Base-by-base conservation (phyloP, 53 echinoderm and acorn worm species). In the Luidia sarsii region DNA sequence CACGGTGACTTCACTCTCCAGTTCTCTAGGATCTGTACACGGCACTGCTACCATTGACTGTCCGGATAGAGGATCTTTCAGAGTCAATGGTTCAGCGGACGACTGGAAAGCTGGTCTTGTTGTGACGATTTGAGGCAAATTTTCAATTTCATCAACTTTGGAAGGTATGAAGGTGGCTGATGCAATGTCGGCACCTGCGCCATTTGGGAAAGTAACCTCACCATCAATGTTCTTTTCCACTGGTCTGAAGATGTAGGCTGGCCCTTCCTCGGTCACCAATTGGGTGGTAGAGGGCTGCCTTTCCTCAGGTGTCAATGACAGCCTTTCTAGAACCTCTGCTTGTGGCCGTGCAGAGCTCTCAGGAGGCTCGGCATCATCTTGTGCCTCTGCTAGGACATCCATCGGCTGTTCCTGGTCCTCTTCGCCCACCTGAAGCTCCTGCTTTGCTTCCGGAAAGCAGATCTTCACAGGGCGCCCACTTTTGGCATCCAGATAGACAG, bases 241-340 rank as follows among this genome's bases (percentile, higher is more conserved):
- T 22, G 93, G 93, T 46, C 67, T 67, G 23, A 94, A 59, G 20
- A 87, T 69, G 71, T 85, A 94, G 13, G 94, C 94, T 11, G 83
- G 94, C 45, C 94, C 94, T 71, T 87, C 81, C 32, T 84, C 77
- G 20, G 94, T 94, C 18, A 90, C 68, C 19, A 93, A 46, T 77
- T 93, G 93, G 20, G 24, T 77, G 2, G n/a, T 29, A 15, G 21
- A 7, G 19, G 6, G 50, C 19, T 31, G 31, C 43, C 31, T 32
- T 61, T 59, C 77, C 9, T 14, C 25, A 3, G 13, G 52, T 13
- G 43, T 24, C 14, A 24, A 46, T 68, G 14, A 25, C 51, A 41
- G 5, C 7, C 50, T 70, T 29, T 50, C 50, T n/a, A 50, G 51
- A 2, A 32, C n/a, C 29, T 32, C 48, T 24, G 70, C 28, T 18